Evolutionary conservation across 2,797 vertebrate genomes (phyloP), one percentile per base, ranked within the genome.

Genomic region (Gymnocypris eckloni): DNA sequence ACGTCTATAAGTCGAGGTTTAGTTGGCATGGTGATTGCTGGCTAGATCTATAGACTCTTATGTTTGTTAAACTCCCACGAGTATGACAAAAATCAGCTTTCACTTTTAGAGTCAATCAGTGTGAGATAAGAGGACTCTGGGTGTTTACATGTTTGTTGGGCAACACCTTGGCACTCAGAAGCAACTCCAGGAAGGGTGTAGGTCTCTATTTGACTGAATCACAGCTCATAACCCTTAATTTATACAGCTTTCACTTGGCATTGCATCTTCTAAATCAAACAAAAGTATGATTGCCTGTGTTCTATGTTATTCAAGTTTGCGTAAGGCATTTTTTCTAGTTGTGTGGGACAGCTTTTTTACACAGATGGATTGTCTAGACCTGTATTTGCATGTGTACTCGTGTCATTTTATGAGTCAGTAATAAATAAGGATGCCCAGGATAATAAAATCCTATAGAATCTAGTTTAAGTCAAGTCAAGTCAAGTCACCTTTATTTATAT

Each of bases 1-100:
- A 52, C 0, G 16, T 45, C 82, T 80, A 82, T 54, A 45, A 72
- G 82, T 88, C 22, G 48, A 77, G 82, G 75, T 81, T 69, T 66
- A 73, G 54, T 85, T 81, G 70, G 43, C 85, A 73, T 87, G 79
- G 77, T 81, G 83, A 84, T 66, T 78, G 66, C 83, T 72, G 83
- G 15, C 86, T 28, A 84, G 33, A 81, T 82, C 56, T 78, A 72
- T 83, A 79, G 54, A 56, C 20, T 75, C 16, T 25, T 88, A 69
- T 50, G 78, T 52, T 85, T 73, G 13, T 86, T 84, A 76, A 50
- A 80, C 78, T 33, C 59, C 10, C 48, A 52, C 50, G 54, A 25
- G 72, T 50, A 80, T 37, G 28, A 75, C 45, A 75, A n/a, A 80
- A 87, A 79, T 76, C 84, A 83, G 79, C 80, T 54, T 81, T 87